A percentile compares a stretch with the other conserved stretches of the same genome.
These are phyloP conservation scores for Euura saliciscinereae DNA, from an alignment of 1,140 invertebrate genomes.

Conservation along the genomic window DNA sequence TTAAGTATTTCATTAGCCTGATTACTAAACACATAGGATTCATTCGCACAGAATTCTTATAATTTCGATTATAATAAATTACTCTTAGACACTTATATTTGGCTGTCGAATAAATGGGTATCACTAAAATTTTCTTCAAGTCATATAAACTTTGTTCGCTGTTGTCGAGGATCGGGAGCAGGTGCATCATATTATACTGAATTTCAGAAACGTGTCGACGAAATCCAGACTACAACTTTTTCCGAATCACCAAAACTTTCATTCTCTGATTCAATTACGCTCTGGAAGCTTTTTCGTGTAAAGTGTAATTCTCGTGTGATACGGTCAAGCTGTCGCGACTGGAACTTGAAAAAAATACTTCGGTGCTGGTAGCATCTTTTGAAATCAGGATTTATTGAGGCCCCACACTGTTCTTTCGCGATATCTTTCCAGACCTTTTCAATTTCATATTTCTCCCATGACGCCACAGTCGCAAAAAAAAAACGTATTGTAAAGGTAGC, in stretches of 20 bases:
- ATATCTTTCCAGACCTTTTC: not conserved
- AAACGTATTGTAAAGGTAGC: no score
- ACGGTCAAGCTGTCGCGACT: not conserved
- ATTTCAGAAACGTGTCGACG: not conserved
- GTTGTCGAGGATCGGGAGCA: not conserved
- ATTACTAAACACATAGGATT: no score
- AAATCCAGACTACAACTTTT: not conserved
- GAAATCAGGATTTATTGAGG: not conserved
- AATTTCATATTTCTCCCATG: not conserved
- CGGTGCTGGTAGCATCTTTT: not conserved
- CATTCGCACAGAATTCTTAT: no score
- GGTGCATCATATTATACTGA: not conserved
- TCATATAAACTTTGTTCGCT: no score
- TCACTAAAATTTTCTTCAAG: no score
- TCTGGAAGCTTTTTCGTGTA: not conserved
- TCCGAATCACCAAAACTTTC: not conserved
- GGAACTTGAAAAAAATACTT: slow-evolving; percentile 6
- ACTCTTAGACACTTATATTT: no score
- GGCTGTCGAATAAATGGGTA: no score
- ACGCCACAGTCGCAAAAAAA: no score
- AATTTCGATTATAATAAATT: no score
- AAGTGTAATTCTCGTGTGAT: slow-evolving; percentile 3
- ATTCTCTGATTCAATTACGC: not conserved
- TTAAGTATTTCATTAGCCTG: no score
- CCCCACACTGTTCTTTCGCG: not conserved